Conservation (phyloP, 2,888 invertebrate genomes). For the Folsomia manolachei region DNA sequence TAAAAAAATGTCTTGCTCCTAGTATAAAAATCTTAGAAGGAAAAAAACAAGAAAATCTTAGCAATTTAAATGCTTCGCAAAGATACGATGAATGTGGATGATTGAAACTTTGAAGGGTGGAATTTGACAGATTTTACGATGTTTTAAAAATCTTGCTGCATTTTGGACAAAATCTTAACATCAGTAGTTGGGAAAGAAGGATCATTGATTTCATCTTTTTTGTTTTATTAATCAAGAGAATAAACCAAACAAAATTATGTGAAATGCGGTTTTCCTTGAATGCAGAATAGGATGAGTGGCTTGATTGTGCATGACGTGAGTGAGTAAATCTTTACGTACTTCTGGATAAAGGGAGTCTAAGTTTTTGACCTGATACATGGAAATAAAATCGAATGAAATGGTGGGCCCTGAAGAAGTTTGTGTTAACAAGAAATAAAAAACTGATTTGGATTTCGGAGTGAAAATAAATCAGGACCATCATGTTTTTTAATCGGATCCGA, state of each 20-base stretch:
- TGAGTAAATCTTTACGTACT: too few species aligned
- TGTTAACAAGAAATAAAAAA: too few species aligned
- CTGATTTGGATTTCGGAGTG: too few species aligned
- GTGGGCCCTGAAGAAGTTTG: too few species aligned
- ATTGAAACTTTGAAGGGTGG: slow-evolving; percentile 4
- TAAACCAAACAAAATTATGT: not conserved
- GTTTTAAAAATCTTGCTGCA: not conserved
- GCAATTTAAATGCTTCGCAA: not conserved
- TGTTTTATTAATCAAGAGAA: not conserved
- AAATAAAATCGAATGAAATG: too few species aligned
- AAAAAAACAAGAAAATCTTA: not conserved
- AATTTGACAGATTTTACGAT: slow-evolving; percentile 3
- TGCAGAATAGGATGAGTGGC: too few species aligned
- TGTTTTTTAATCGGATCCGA: slow-evolving; percentile 19
- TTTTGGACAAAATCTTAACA: not conserved
- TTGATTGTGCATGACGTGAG: too few species aligned
- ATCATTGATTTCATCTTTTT: too few species aligned
- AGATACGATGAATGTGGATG: not conserved
- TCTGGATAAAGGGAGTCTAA: too few species aligned
- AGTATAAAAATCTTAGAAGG: too few species aligned
- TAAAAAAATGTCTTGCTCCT: not conserved
- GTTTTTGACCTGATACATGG: too few species aligned
- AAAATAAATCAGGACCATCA: too few species aligned
- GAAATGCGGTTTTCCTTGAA: not conserved
- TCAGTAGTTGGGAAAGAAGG: not conserved